Conservation (phyloP, 2,113 vertebrate genomes). For the Calypte anna region DNA sequence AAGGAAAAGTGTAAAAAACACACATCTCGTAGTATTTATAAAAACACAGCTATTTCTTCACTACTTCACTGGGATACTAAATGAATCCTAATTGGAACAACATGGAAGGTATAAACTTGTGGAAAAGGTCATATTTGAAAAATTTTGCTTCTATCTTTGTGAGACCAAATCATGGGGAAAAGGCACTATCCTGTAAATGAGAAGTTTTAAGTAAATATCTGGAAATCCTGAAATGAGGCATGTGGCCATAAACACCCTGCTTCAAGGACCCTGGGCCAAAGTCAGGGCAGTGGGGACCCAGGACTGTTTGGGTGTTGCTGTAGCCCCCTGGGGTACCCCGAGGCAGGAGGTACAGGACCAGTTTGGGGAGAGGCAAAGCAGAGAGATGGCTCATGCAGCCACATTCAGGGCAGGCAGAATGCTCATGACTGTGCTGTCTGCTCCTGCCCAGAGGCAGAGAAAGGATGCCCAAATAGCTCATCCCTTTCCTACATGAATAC, state of each 20-base stretch:
- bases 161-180: not conserved
- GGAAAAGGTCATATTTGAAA: not conserved
- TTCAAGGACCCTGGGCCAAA: not conserved
- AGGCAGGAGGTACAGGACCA: not conserved
- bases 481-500: not conserved
- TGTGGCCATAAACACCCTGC: not conserved
- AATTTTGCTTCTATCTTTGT: not conserved
- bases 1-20: not conserved
- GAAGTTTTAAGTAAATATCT: not conserved
- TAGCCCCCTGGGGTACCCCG: fast-evolving
- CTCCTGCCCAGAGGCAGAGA: not conserved
- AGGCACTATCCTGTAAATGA: not conserved
- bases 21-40: not conserved
- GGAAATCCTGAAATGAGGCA: not conserved
- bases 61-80: not conserved
- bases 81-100: not conserved
- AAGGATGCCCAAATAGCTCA: not conserved
- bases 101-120: not conserved
- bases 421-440: fast-evolving
- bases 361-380: not conserved
- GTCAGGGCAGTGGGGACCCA: not conserved
- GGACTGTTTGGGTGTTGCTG: not conserved
- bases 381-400: not conserved
- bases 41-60: not conserved
- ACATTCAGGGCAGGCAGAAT: not conserved